Base-by-base conservation (phyloP, 2,113 vertebrate species). In the Albula glossodonta region DNA sequence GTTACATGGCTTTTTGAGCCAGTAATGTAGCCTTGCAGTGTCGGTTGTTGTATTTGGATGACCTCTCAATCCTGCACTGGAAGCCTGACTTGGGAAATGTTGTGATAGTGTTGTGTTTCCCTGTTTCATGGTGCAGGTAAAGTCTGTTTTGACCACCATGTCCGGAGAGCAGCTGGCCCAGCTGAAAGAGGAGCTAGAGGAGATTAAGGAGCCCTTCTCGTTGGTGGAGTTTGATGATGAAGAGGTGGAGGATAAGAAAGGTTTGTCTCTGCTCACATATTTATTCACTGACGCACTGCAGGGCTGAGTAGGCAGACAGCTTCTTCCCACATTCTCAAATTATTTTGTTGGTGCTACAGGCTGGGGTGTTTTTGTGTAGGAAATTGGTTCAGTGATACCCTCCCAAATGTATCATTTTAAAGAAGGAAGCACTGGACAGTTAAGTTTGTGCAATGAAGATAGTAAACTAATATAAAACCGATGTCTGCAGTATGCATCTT, bases 221-320 rank as follows among this genome's bases (percentile, higher is more conserved):
- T 89, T 98, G 86, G 94, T 95, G 87, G 98, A 99, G 90, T 97
- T 99, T 88, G 97, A 96, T 60, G 98, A 99, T 0, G 98, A 99
- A 66, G 97, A 98, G 0, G 96, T 97, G 5, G 97, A 97, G 11
- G 98, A 98, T 88, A 94, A 91, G 83, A 96, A 95, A 91, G 97
- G 97, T 97, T 89, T 8, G 4, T 0, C 2, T 48, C 53, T 41
- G 52, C 25, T 51, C 17, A 49, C 19, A 66, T 19, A 66, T 22
- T 22, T 66, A 5, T 3, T 0, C 60, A 19, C 60, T 6, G 51
- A 19, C 48, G 2, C 49, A 50, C 80, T 81, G 80, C 48, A 53
- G 4, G 1, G 1, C 31, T 41, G 31, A 41, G 31, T 7, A 78
- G 49, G 70, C 3, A 15, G 12, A 11, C 56, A 3, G 56, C 11